phyloP scores from a whole-genome alignment of 2,797 vertebrate genomes.

The Euthynnus affinis region DNA sequence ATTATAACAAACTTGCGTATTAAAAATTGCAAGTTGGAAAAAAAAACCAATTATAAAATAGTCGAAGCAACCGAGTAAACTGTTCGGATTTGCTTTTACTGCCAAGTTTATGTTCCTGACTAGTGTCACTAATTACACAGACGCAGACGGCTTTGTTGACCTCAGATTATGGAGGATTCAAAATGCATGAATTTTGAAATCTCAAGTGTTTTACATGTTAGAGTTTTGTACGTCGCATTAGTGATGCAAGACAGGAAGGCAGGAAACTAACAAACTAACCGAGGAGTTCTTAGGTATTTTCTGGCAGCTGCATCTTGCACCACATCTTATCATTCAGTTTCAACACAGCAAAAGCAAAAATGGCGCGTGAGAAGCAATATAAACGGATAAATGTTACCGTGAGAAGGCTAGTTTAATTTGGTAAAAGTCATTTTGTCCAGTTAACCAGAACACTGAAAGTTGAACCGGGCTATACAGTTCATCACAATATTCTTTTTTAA shows the following conservation, averaged over 20 bases:
- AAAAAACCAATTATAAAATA: not conserved
- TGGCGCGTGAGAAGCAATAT: too few species aligned
- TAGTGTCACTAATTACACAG: too few species aligned
- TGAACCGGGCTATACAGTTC: not conserved
- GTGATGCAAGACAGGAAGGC: too few species aligned
- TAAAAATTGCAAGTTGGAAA: not conserved
- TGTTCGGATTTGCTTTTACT: not conserved
- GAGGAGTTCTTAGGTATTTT: too few species aligned
- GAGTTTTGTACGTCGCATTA: too few species aligned
- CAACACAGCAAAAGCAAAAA: not conserved
- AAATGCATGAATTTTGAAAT: too few species aligned
- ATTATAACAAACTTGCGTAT: not conserved
- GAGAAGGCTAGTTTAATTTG: too few species aligned
- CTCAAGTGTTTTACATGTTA: too few species aligned
- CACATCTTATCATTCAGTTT: not conserved
- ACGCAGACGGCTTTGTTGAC: not conserved
- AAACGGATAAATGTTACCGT: too few species aligned
- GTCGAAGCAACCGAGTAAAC: not conserved
- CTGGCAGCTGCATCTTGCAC: not conserved
- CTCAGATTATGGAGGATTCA: too few species aligned
- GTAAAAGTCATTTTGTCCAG: too few species aligned
- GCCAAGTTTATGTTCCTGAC: not conserved
- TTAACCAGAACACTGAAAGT: not conserved
- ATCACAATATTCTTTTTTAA: not conserved
- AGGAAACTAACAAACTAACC: too few species aligned